Conservation (phyloP, 2,113 vertebrate genomes). For the Pterocles gutturalis region DNA sequence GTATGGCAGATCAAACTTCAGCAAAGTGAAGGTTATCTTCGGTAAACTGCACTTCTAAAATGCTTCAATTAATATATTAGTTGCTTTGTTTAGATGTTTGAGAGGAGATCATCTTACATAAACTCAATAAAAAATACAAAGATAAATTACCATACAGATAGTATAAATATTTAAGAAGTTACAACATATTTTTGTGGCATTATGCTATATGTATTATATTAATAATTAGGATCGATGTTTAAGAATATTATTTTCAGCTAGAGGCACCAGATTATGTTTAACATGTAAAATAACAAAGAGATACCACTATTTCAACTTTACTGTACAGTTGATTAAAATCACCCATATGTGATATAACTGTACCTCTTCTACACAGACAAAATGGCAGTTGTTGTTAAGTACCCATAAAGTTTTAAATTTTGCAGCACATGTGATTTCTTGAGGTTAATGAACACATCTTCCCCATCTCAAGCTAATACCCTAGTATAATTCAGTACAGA, state of each 20-base stretch:
- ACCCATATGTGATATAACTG: neutral
- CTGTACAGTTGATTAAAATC: neutral
- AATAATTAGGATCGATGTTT: neutral
- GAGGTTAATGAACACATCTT: neutral
- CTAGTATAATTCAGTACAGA: neutral
- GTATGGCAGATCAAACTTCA: neutral
- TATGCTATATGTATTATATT: neutral
- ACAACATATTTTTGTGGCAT: neutral
- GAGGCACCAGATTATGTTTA: neutral
- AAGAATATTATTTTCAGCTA: neutral
- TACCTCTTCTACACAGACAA: neutral
- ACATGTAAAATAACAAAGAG: neutral
- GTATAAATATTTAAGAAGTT: neutral
- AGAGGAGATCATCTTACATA: neutral
- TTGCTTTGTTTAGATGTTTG: neutral
- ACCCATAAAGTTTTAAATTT: constrained; percentile 35
- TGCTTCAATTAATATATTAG: neutral
- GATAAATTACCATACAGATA: neutral
- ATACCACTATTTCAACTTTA: neutral
- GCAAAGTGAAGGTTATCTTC: neutral
- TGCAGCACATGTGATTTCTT: constrained; percentile 22
- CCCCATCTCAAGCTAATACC: neutral
- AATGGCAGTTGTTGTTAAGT: neutral
- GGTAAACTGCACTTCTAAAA: neutral
- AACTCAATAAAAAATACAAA: neutral